Conservation (phyloP, 2,797 vertebrate genomes). For the Argya squamiceps region DNA sequence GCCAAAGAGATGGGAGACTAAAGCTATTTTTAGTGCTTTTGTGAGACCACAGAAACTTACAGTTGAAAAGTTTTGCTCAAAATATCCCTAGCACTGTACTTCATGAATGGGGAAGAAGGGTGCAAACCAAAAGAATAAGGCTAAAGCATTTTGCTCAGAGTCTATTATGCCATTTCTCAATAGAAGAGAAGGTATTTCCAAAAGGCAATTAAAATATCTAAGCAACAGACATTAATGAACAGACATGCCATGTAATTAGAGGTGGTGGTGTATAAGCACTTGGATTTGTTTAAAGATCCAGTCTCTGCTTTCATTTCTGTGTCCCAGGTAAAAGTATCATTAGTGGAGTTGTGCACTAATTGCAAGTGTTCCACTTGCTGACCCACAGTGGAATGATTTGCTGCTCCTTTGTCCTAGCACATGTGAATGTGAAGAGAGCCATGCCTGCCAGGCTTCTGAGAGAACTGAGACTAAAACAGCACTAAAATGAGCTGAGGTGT, state of each 20-base stretch:
- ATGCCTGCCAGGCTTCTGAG: background rate
- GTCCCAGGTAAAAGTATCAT: background rate
- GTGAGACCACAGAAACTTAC: background rate
- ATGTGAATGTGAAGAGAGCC: rapidly evolving
- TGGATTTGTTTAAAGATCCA: background rate
- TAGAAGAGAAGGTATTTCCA: background rate
- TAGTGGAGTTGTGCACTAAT: background rate
- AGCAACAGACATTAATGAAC: background rate
- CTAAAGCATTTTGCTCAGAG: background rate
- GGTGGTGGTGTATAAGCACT: background rate
- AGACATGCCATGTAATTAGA: background rate
- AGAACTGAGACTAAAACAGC: background rate
- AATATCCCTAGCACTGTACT: background rate
- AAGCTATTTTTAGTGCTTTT: background rate
- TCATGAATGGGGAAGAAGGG: background rate
- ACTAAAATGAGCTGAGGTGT: background rate
- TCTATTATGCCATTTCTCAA: background rate
- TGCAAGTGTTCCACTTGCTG: background rate
- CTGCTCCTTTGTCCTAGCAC: background rate
- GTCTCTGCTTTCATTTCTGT: background rate
- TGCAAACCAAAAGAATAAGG: background rate
- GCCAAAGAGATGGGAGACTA: background rate
- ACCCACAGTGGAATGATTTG: background rate
- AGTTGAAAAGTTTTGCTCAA: background rate
- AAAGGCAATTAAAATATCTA: background rate